phyloP scores from a whole-genome alignment of 2,888 invertebrate species.

The Morpho deidamia region DNA sequence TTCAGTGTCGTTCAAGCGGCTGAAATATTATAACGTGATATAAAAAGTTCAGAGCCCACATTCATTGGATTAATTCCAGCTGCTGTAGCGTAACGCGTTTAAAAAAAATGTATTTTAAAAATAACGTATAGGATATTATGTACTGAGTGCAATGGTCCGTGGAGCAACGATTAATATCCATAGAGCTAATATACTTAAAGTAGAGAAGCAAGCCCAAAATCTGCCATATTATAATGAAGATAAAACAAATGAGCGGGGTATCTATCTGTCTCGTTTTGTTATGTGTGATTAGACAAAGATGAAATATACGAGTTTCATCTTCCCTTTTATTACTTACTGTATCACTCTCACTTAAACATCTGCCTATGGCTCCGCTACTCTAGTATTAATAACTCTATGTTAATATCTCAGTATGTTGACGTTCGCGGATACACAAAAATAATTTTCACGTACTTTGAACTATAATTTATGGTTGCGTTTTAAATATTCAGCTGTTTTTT shows the following conservation, averaged over 20 bases:
- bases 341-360: too few species aligned
- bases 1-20: not conserved
- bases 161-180: constrained; percentile 8
- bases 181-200: too few species aligned
- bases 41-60: constrained; percentile 40
- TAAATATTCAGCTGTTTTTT: constrained; percentile 3
- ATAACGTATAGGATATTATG: constrained; percentile 8
- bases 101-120: constrained; percentile 21
- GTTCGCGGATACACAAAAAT: constrained; percentile 4
- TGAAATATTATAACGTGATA: constrained; percentile 18
- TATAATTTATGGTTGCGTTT: constrained; percentile 5
- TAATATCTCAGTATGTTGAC: not conserved
- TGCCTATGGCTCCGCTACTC: too few species aligned
- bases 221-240: too few species aligned
- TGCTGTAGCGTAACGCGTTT: constrained; percentile 24
- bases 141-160: constrained; percentile 19
- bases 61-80: constrained; percentile 67
- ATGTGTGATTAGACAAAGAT: too few species aligned
- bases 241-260: too few species aligned
- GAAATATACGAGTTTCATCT: too few species aligned
- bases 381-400: too few species aligned
- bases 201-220: too few species aligned
- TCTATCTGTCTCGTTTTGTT: too few species aligned
- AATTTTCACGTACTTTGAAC: constrained; percentile 9
- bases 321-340: too few species aligned